phyloP scores from a whole-genome alignment of 2,888 invertebrate species.

The Hydriomena furcata region DNA sequence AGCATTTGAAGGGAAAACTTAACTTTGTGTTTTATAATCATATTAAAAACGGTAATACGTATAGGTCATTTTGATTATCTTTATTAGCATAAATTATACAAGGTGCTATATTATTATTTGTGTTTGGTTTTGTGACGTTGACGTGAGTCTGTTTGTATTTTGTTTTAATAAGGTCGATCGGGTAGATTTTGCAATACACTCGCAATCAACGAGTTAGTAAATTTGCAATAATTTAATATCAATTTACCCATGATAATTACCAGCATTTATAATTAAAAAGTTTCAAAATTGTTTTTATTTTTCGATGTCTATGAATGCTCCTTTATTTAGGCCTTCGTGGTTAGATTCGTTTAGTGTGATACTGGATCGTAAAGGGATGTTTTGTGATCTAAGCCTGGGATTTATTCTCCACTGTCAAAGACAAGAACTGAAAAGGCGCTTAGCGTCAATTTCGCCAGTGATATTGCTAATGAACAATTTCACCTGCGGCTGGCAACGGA shows the following conservation, averaged over 20 bases:
- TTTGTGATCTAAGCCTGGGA: background rate
- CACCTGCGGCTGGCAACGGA: background rate
- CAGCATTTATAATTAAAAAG: too few species aligned
- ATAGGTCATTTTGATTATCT: too few species aligned
- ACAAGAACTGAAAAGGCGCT: slow-evolving; percentile 12
- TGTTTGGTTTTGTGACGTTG: background rate
- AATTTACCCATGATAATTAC: too few species aligned
- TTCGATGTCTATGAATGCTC: slow-evolving; percentile 6
- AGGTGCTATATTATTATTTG: slow-evolving; percentile 15
- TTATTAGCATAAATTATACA: slow-evolving; percentile 30
- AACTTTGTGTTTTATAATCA: background rate
- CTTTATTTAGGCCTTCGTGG: background rate
- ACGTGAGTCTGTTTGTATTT: too few species aligned
- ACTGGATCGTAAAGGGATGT: background rate
- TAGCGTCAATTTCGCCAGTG: slow-evolving; percentile 12
- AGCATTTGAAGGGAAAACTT: slow-evolving; percentile 12
- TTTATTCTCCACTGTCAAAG: slow-evolving; percentile 6
- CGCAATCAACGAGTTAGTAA: too few species aligned
- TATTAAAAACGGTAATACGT: slow-evolving; percentile 6
- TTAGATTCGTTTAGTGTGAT: background rate
- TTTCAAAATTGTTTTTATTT: too few species aligned
- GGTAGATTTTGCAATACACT: too few species aligned
- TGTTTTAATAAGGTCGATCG: too few species aligned
- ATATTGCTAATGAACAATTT: background rate
- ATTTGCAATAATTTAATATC: too few species aligned